Evolutionary conservation across 2,888 invertebrate genomes (phyloP).

Genomic region (Yponomeuta malinellus): DNA sequence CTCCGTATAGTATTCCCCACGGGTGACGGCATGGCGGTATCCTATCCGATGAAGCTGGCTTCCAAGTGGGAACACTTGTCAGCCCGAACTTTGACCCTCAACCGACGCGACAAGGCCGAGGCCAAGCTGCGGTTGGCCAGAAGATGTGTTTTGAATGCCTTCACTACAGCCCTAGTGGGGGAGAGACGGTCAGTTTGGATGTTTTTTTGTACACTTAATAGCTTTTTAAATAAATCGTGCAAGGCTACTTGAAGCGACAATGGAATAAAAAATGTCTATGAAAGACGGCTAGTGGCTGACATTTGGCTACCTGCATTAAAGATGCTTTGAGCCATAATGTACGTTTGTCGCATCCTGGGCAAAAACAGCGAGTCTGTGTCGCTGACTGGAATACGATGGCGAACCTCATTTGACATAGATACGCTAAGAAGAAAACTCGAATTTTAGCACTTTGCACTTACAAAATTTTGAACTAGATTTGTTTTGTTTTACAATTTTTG

Average conservation of each 20-base stretch:
- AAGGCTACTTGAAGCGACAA: neutral
- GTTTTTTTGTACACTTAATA: neutral
- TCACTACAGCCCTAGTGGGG: conserved; percentile 44
- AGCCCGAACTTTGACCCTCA: conserved; percentile 64
- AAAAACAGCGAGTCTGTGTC: no score
- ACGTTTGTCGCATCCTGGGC: no score
- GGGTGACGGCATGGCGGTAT: conserved; percentile 61
- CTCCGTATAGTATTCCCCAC: conserved; percentile 70
- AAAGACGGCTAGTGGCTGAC: no score
- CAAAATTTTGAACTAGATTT: no score
- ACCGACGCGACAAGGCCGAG: conserved; percentile 62
- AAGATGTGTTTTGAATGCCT: conserved; percentile 57
- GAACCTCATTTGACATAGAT: no score
- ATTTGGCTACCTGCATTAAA: no score
- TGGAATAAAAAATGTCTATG: no score
- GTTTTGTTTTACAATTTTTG: no score
- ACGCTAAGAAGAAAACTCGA: no score
- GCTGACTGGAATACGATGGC: no score
- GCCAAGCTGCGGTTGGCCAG: conserved; percentile 59
- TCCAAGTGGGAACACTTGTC: conserved; percentile 59
- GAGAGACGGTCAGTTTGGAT: conserved; percentile 38
- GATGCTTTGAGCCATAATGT: no score
- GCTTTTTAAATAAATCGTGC: neutral
- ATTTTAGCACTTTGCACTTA: no score
- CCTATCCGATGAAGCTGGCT: conserved; percentile 60